Percentiles rank a stretch among this genome's conserved stretches.
These are phyloP conservation scores for Heterochromis multidens DNA, from an alignment of 2,113 vertebrate genomes.

Conservation along the genomic window DNA sequence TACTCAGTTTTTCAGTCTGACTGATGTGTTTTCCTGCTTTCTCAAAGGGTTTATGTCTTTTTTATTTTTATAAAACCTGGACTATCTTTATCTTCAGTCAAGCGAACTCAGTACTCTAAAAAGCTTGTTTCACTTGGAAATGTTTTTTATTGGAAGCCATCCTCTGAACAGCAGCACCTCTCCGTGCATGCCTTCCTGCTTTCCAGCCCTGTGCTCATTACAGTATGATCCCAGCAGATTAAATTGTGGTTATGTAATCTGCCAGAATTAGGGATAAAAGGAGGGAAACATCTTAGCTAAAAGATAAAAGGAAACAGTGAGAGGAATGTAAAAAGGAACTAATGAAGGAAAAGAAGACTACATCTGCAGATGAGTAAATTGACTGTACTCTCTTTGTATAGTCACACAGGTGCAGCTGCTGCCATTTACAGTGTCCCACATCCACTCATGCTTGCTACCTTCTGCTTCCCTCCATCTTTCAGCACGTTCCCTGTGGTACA, in stretches of 20 bases:
- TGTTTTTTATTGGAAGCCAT: neutral
- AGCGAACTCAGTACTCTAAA: neutral
- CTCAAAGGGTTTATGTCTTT: neutral
- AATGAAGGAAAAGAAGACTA: neutral
- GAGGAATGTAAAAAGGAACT: neutral
- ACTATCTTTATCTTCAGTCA: neutral
- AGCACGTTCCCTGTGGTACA: slow-evolving; percentile 40
- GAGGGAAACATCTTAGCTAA: neutral
- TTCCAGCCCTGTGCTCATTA: slow-evolving; percentile 15
- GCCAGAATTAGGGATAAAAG: neutral
- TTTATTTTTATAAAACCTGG: neutral
- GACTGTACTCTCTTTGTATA: neutral
- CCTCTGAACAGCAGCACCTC: neutral
- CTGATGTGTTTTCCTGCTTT: neutral
- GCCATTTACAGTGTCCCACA: slow-evolving; percentile 3
- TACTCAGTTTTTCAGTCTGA: neutral
- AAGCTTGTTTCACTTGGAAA: neutral
- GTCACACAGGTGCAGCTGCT: slow-evolving; percentile 6
- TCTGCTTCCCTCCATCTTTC: slow-evolving; percentile 22
- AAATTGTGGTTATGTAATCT: slow-evolving; percentile 61
- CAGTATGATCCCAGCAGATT: slow-evolving; percentile 62
- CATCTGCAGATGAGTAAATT: neutral
- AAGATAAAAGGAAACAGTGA: neutral
- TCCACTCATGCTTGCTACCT: neutral
- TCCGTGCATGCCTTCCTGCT: neutral